These are phyloP conservation scores for Cervus canadensis DNA, from an alignment of 2,113 vertebrate genomes.

Conservation along the genomic window DNA sequence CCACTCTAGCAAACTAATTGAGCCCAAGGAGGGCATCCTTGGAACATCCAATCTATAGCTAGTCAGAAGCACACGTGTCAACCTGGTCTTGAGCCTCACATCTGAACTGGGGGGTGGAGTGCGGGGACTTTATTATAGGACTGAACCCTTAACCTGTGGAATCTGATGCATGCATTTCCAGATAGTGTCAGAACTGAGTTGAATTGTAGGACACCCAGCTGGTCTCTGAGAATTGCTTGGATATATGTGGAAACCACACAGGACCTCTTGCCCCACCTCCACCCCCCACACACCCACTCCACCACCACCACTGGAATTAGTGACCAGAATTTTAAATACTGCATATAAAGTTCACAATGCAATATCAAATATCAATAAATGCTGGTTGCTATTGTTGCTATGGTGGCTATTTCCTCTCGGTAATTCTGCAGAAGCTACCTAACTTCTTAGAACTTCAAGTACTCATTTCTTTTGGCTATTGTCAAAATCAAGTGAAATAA, in stretches of 20 bases:
- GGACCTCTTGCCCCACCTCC: too few species aligned
- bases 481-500: background rate
- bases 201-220: background rate
- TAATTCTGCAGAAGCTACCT: background rate
- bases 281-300: rapidly evolving
- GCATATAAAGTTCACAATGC: background rate
- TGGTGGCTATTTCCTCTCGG: background rate
- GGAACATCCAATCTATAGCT: background rate
- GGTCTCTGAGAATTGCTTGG: background rate
- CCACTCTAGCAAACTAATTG: background rate
- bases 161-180: background rate
- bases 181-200: background rate
- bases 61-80: background rate
- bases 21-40: background rate
- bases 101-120: background rate
- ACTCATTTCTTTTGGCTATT: background rate
- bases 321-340: background rate
- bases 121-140: background rate
- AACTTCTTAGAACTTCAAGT: background rate
- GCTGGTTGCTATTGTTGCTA: background rate
- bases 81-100: background rate
- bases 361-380: background rate
- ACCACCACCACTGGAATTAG: background rate
- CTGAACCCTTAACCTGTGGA: background rate
- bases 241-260: background rate